Conservation (phyloP, 2,113 vertebrate species). For the Chlorodrepanis virens region DNA sequence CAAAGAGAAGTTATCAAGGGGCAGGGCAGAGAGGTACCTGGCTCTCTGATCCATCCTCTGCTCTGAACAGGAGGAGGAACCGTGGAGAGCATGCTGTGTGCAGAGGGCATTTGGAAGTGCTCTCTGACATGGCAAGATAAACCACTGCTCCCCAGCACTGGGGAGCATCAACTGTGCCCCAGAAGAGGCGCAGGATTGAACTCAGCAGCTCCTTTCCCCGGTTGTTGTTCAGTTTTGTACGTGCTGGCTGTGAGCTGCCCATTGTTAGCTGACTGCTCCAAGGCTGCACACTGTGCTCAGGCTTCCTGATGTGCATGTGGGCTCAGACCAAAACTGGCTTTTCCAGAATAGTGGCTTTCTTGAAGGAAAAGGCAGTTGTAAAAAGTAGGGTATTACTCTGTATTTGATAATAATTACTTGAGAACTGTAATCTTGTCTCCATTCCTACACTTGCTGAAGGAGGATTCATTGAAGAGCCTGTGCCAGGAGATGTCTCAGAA, state of each 20-base stretch:
- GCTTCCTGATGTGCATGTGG: not conserved
- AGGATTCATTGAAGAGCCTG: not conserved
- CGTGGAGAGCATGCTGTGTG: accelerated
- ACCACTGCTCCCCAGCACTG: not conserved
- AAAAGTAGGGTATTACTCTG: not conserved
- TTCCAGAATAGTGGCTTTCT: not conserved
- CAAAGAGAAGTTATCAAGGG: not conserved
- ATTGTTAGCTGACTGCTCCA: not conserved
- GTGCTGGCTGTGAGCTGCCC: not conserved
- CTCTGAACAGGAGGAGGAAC: not conserved
- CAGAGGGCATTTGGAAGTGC: not conserved
- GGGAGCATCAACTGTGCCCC: not conserved
- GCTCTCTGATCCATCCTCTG: not conserved
- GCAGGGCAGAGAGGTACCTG: not conserved
- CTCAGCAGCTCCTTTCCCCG: not conserved
- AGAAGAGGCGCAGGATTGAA: not conserved
- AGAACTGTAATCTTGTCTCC: not conserved
- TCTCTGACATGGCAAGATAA: not conserved
- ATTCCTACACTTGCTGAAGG: not conserved
- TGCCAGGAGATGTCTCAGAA: not conserved
- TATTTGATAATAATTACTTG: accelerated
- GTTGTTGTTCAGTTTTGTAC: accelerated
- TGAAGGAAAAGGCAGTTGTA: not conserved
- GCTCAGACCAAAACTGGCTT: not conserved
- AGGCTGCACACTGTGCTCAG: not conserved